Evolutionary conservation across 2,113 vertebrate species (phyloP).

Genomic region (Aldabrachelys gigantea): DNA sequence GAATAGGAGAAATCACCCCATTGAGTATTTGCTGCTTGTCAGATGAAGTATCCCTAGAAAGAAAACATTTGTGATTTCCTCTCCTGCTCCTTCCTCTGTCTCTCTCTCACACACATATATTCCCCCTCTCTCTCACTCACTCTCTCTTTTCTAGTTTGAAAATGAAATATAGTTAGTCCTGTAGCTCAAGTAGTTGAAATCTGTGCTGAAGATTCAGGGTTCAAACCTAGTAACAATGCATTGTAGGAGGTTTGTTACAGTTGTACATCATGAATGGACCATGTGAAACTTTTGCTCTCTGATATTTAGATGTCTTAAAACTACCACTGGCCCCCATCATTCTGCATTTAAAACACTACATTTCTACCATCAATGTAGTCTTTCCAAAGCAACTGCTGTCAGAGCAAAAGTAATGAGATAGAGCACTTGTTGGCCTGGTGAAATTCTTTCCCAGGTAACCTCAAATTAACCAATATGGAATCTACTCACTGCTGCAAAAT

Average conservation of each 20-base stretch:
- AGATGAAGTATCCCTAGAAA: neutral
- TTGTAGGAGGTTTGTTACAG: neutral
- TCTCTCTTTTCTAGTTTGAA: neutral
- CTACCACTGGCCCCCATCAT: neutral
- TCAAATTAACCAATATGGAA: neutral
- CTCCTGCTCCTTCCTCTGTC: neutral
- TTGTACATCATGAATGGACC: fast-evolving
- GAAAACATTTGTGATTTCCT: neutral
- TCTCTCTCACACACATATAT: neutral
- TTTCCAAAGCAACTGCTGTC: neutral
- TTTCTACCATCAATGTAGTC: neutral
- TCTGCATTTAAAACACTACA: neutral
- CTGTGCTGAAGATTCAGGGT: neutral
- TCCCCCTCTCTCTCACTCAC: neutral
- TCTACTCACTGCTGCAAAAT: neutral
- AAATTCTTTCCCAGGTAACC: neutral
- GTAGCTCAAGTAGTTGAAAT: neutral
- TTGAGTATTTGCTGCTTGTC: neutral
- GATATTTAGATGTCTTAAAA: neutral
- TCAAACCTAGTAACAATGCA: fast-evolving
- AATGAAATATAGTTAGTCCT: neutral
- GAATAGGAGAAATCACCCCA: neutral
- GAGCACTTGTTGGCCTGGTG: neutral
- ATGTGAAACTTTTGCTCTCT: neutral
- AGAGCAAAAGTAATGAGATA: neutral